Percentiles rank a stretch among this genome's conserved stretches.
Evolutionary conservation across 2,797 vertebrate species (phyloP).

Genomic region (Ptychobarbus kaznakovi): DNA sequence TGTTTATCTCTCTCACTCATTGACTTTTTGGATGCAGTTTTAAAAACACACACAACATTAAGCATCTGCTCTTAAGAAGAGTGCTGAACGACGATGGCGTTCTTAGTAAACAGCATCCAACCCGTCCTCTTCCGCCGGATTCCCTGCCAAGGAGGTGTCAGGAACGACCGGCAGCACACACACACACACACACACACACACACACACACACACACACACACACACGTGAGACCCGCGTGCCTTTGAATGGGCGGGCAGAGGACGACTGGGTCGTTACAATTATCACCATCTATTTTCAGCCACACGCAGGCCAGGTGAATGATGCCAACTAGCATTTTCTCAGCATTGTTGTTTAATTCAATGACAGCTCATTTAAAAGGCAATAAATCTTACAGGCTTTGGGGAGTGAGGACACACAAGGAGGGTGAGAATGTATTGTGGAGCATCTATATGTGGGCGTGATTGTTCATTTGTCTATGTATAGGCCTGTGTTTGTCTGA

Average conservation of each 20-base stretch:
- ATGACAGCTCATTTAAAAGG: constrained; percentile 58
- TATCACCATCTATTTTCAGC: constrained; percentile 83
- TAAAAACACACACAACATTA: constrained; percentile 8
- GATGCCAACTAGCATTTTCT: constrained; percentile 55
- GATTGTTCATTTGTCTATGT: constrained; percentile 5
- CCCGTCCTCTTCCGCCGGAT: constrained; percentile 58
- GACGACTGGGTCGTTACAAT: constrained; percentile 82
- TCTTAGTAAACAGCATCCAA: constrained; percentile 16
- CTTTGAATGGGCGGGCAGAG: constrained; percentile 78
- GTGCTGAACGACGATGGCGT: neutral
- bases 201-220: neutral
- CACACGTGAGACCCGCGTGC: constrained; percentile 58
- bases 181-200: neutral
- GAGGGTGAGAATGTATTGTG: constrained; percentile 28
- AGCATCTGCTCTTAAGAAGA: constrained; percentile 23
- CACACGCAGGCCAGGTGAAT: constrained; percentile 58
- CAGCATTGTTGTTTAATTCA: constrained; percentile 60
- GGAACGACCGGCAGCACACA: constrained; percentile 75
- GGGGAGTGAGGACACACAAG: constrained; percentile 35
- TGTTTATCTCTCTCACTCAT: neutral
- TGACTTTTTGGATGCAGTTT: neutral
- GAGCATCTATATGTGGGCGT: neutral
- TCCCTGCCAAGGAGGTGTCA: constrained; percentile 74
- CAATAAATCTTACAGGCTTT: constrained; percentile 56
- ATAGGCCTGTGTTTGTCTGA: constrained; percentile 14